Percentiles rank a stretch among this genome's conserved stretches.
Evolutionary conservation across 2,888 invertebrate species (phyloP).

Genomic region (Cerastis rubricosa): DNA sequence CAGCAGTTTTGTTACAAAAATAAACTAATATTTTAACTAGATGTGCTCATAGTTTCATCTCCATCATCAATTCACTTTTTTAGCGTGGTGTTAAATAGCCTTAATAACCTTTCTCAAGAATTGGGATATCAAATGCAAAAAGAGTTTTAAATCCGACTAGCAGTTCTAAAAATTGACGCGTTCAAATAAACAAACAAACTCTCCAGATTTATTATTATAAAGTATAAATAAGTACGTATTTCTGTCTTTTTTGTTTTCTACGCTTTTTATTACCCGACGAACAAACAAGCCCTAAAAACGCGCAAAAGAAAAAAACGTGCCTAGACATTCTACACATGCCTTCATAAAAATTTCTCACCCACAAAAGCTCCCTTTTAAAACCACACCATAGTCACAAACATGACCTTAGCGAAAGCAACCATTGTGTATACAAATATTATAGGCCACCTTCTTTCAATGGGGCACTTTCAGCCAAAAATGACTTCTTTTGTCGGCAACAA

Average conservation of each 20-base stretch:
- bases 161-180: neutral
- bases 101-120: neutral
- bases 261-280: neutral
- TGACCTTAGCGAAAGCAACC: constrained; percentile 67
- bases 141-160: neutral
- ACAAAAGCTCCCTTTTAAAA: constrained; percentile 38
- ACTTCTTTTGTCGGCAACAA: constrained; percentile 87
- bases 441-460: constrained; percentile 75
- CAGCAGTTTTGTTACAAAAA: neutral
- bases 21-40: neutral
- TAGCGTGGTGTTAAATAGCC: neutral
- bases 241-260: neutral
- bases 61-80: neutral
- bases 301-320: neutral
- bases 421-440: constrained; percentile 76
- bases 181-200: neutral
- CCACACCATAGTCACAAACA: constrained; percentile 52
- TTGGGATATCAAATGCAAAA: neutral
- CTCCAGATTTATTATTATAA: neutral
- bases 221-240: neutral
- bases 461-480: constrained; percentile 86
- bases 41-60: neutral
- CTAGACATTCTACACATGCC: neutral
- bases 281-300: neutral
- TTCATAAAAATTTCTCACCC: constrained; percentile 3